Base-by-base conservation (phyloP, 2,797 vertebrate genomes). In the Lerista edwardsae region DNA sequence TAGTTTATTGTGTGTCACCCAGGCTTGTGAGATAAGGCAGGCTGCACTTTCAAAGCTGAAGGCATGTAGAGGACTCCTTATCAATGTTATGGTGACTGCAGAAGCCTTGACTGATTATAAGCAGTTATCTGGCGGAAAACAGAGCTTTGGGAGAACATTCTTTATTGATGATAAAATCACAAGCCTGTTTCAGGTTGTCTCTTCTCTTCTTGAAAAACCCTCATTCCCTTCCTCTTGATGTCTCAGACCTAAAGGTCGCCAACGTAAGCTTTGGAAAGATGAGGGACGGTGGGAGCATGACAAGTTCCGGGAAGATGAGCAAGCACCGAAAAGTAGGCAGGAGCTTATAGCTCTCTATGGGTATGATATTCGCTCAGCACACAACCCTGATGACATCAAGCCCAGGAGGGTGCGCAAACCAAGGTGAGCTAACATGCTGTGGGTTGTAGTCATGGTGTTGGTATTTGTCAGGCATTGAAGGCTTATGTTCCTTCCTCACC, bases 261-360 rank as follows among this genome's bases (percentile, higher is more conserved):
- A 99, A 94, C 95, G 98, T 86, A 99, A 98, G 93, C 90, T 99
- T 61, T 99, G 98, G 98, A 99, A 99, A 90, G 98, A 99, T 0
- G 98, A 99, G 88, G 98, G 98, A 3, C 97, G 98, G 64, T 99
- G 98, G 98, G 98, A 98, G 2, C 98, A 99, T 0, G 98, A 99
- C 93, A 96, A 93, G 34, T 99, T 99, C 94, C 96, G 98, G 31
- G 98, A 99, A 94, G 98, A 99, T 25, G 98, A 99, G 86, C 98
- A 99, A 93, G 98, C 97, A 5, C 98, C 98, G 0, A 99, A 99
- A 93, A 98, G 97, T 78, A 96, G 98, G 1, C 97, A 98, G 88
- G 98, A 99, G 91, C 97, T 99, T 75, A 97, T 99, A 0, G 96
- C 98, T 1, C 95, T 98, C n/a, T 99, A 99, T 0, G 98, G 98